Evolutionary conservation across 1,140 invertebrate genomes (phyloP), one percentile per base, ranked within the genome.

Genomic region (Brachionus paranguensis): DNA sequence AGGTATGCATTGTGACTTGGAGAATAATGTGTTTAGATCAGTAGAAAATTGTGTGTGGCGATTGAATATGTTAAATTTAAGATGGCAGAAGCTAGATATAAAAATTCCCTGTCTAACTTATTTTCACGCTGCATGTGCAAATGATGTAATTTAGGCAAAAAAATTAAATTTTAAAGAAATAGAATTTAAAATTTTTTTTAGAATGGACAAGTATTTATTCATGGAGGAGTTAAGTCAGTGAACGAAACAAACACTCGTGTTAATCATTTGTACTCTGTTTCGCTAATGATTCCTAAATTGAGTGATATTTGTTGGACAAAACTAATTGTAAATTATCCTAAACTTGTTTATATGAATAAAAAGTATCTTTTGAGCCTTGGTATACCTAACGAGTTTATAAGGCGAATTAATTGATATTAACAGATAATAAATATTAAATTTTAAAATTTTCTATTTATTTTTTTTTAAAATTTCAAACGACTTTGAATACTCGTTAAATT

Each of bases 201-300:
- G 68, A 72, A 47, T 27, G 78, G 78, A n/a, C 78, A 81, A 65
- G 78, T 81, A n/a, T 81, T 64, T 47, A 81, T 81, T 41, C 78
- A 81, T 68, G 78, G 78, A 11, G 78, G 78, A 24, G 78, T 81
- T 17, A 81, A 81, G 12, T 14, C 29, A 45, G n/a, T 64, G 11
- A 33, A 64, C 24, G 78, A 45, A 14, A 37, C 24, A 5, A 81
- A 60, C 20, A 33, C 41, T 37, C 33, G 78, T 14, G 17, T 81
- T 29, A 81, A 81, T 68, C 78, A 68, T 60, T 68, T 81, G 33
- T 81, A 81, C 14, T 24, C 78, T 29, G 64, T 81, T 29, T 11
- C 33, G 20, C 33, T 81, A 6, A 81, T 64, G 33, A 64, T 81
- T 12, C 78, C 78, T 14, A 64, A 60, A 68, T 64, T 81, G 64